Evolutionary conservation across 2,113 vertebrate genomes (phyloP).

Genomic region (Amphiprion percula): DNA sequence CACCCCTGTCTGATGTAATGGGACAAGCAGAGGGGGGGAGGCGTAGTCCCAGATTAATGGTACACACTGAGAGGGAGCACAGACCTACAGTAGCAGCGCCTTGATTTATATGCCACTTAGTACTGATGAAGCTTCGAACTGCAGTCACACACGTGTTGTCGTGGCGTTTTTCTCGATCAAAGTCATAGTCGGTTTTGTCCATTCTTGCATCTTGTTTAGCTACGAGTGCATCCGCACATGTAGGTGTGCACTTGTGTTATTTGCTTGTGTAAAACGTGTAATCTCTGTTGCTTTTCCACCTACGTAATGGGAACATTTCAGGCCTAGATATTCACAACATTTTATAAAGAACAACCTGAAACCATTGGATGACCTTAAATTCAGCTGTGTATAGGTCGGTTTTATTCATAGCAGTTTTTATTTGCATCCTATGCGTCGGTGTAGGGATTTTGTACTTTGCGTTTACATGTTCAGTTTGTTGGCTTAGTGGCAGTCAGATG

Average conservation of each 20-base stretch:
- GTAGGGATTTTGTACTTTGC: not conserved
- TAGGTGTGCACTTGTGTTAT: conserved; percentile 15
- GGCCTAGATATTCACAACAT: not conserved
- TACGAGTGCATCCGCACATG: not conserved
- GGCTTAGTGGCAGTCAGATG: conserved; percentile 30
- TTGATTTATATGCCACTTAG: conserved; percentile 99
- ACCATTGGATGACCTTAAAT: not conserved
- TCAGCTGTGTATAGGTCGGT: not conserved
- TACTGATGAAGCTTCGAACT: conserved; percentile 96
- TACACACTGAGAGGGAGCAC: conserved; percentile 85
- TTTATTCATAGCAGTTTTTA: conserved; percentile 19
- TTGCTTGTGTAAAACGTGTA: conserved; percentile 2
- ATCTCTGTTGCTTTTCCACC: not conserved
- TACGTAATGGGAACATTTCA: not conserved
- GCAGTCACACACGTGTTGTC: conserved; percentile 91
- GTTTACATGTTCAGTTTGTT: conserved; percentile 1
- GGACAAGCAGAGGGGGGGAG: conserved; percentile 24
- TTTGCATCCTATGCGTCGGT: conserved; percentile 7
- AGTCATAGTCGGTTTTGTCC: conserved; percentile 67
- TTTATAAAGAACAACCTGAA: not conserved
- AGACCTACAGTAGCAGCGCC: conserved; percentile 82
- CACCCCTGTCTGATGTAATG: conserved; percentile 68
- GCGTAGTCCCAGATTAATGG: conserved; percentile 86
- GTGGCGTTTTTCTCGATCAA: conserved; percentile 92
- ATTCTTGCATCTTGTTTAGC: conserved; percentile 68